Conservation (phyloP, 2,797 vertebrate species). For the Ficedula albicollis region DNA sequence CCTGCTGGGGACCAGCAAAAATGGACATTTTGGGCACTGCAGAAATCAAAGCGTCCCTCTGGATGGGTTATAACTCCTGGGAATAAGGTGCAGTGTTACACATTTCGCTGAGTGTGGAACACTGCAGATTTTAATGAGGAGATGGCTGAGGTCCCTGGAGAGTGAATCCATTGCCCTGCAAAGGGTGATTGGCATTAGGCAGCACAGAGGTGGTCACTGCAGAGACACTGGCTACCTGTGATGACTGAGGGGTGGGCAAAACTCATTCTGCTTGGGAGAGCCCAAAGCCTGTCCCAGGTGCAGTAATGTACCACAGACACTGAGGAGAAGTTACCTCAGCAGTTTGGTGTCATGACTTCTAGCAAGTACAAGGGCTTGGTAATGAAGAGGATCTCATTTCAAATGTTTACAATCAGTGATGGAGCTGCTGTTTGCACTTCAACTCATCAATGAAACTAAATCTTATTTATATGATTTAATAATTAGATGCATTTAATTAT, state of each 20-base stretch:
- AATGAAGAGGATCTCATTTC: conserved; percentile 38
- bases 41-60: background rate
- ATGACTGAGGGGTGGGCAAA: background rate
- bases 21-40: background rate
- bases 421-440: conserved; percentile 73
- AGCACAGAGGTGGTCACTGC: background rate
- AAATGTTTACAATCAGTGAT: conserved; percentile 56
- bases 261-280: background rate
- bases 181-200: background rate
- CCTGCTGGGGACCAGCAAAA: background rate
- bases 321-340: background rate
- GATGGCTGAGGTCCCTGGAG: background rate
- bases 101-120: background rate
- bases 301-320: background rate
- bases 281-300: background rate
- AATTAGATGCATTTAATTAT: conserved; percentile 82
- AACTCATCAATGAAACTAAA: conserved; percentile 76
- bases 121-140: background rate
- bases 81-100: background rate
- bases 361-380: background rate
- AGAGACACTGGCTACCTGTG: background rate
- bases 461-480: conserved; percentile 81
- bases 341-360: background rate
- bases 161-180: background rate
- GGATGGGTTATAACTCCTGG: background rate